Evolutionary conservation across 2,113 vertebrate genomes (phyloP).

Genomic region (Entomyzon cyanotis): DNA sequence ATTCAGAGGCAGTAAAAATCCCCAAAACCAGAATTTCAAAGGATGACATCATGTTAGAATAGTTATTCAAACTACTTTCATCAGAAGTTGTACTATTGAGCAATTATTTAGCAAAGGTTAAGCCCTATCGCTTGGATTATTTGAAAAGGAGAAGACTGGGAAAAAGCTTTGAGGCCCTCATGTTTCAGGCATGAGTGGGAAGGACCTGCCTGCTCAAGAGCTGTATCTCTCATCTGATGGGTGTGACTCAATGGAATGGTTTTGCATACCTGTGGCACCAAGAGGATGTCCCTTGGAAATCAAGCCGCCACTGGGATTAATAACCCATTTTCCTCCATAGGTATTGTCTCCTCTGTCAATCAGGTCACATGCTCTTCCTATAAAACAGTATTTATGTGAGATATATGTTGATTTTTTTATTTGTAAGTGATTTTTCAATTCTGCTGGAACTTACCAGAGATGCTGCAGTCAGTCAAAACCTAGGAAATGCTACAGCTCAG

Average conservation of each 20-base stretch:
- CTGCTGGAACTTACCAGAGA: background rate
- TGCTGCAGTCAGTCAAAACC: background rate
- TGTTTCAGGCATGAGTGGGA: background rate
- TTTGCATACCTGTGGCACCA: constrained; percentile 89
- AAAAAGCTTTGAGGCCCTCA: background rate
- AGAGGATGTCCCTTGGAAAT: constrained; percentile 98
- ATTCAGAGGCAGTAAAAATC: background rate
- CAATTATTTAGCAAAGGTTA: background rate
- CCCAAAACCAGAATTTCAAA: background rate
- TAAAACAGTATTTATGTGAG: background rate
- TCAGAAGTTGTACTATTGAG: background rate
- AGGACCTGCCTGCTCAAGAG: background rate
- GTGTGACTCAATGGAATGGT: background rate
- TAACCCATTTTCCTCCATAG: constrained; percentile 93
- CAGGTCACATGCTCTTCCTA: constrained; percentile 88
- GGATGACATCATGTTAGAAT: background rate
- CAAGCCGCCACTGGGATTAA: constrained; percentile 96
- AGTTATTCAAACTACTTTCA: background rate
- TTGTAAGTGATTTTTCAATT: background rate
- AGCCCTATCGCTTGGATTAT: background rate
- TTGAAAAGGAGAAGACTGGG: background rate
- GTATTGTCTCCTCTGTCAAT: constrained; percentile 96
- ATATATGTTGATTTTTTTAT: background rate
- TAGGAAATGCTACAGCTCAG: background rate
- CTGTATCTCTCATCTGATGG: background rate